Evolutionary conservation across 1,140 invertebrate genomes (phyloP), one percentile per base, ranked within the genome.

Genomic region (Philopotamus ludificatus): DNA sequence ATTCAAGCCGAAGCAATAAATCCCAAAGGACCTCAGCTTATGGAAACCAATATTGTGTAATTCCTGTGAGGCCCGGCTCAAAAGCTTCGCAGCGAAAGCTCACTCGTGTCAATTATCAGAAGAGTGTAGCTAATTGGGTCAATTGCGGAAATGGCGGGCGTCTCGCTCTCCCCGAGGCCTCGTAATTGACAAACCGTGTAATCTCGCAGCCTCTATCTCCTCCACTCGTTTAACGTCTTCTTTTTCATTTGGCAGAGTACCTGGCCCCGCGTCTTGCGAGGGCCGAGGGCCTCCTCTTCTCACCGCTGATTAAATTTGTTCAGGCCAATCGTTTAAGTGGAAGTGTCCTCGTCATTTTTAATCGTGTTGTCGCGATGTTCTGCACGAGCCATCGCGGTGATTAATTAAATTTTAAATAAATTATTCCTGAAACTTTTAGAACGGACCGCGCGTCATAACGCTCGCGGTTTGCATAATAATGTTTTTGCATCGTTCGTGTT

Each of bases 81-180:
- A 34, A 34, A 34, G 28, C 25, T 47, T 12, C 20, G 21, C 12
- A 41, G 57, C 21, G 28, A 60, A 60, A 45, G 41, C 53, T 64
- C 57, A 54, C 55, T 64, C 42, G 55, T 68, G 61, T 68, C 66
- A 68, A 64, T 68, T 68, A 64, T 57, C 22, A 39, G 22, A 44
- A 45, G 51, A 65, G 63, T 26, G 39, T 58, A 58, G 20, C 53
- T 64, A 68, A 68, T 68, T 68, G 66, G 66, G 66, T 68, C 66
- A 61, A 68, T 68, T 64, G 66, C 34, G 57, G 57, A 61, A 54
- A 66, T 34, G 21, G 12, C 41, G 18, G 34, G 8, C 25, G 51
- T 61, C 34, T 53, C 28, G 25, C 45, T 22, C n/a, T 53, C 12
- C 55, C 44, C 21, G 60, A 45, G 23, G 50, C 54, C 16, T 42